A percentile compares a stretch with the other conserved stretches of the same genome.
Conservation (phyloP, 2,113 vertebrate species). For the Percopsis transmontana region DNA sequence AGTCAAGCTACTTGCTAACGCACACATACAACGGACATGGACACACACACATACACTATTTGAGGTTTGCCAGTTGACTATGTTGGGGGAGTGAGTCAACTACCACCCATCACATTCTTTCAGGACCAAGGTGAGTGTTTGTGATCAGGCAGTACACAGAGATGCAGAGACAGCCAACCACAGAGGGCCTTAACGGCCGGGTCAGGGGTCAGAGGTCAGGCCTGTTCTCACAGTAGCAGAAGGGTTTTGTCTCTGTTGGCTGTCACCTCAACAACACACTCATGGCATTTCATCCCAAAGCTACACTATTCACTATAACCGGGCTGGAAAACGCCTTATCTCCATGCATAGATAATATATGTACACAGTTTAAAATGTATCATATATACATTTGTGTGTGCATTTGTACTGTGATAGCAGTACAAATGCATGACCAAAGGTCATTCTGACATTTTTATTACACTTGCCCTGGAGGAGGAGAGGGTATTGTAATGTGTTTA, state of each 20-base stretch:
- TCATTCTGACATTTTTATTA: too few relatives aligned
- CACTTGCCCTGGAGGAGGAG: too few relatives aligned
- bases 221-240: constrained; percentile 69
- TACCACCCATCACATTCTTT: constrained; percentile 64
- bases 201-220: constrained; percentile 61
- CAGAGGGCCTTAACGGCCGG: constrained; percentile 25
- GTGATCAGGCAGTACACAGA: constrained; percentile 50
- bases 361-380: too few relatives aligned
- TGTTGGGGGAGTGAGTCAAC: constrained; percentile 24
- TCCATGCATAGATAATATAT: too few relatives aligned
- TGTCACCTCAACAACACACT: constrained; percentile 58
- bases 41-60: constrained; percentile 2
- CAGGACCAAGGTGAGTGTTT: constrained; percentile 68
- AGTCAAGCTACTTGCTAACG: too few relatives aligned
- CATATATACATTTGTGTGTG: too few relatives aligned
- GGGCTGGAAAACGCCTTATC: too few relatives aligned
- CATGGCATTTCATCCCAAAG: constrained; percentile 32
- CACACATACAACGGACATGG: not conserved
- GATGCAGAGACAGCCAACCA: constrained; percentile 39
- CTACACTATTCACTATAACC: not conserved
- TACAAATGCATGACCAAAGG: too few relatives aligned
- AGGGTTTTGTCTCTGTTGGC: constrained; percentile 62
- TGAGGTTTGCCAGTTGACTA: constrained; percentile 15
- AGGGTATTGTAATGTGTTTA: too few relatives aligned
- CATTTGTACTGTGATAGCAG: too few relatives aligned